Evolutionary conservation across 2,888 invertebrate genomes (phyloP).

Genomic region (Synanthedon myopaeformis): DNA sequence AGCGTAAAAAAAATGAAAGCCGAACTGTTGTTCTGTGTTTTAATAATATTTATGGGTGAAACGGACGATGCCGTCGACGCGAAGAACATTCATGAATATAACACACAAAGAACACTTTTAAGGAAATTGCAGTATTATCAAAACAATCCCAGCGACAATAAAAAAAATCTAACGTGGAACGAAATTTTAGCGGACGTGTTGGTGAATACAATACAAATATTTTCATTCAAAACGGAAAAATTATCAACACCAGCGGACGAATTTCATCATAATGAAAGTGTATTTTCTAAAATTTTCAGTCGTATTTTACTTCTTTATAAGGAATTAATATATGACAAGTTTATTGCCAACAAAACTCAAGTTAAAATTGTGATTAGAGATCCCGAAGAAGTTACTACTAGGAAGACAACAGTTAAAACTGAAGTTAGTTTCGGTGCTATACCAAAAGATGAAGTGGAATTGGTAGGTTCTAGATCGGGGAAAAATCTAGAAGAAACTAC

Average conservation of each 20-base stretch:
- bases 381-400: slow-evolving; percentile 11
- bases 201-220: slow-evolving; percentile 43
- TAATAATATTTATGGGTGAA: slow-evolving; percentile 33
- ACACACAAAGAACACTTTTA: slow-evolving; percentile 38
- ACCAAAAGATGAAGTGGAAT: slow-evolving; percentile 44
- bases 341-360: slow-evolving; percentile 4
- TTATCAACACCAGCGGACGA: slow-evolving; percentile 11
- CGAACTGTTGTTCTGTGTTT: slow-evolving; percentile 23
- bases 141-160: slow-evolving; percentile 18
- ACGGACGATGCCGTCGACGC: slow-evolving; percentile 23
- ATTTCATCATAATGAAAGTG: slow-evolving; percentile 12
- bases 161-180: slow-evolving; percentile 43
- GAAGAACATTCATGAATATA: slow-evolving; percentile 17
- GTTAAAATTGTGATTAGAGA: background rate
- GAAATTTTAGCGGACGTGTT: slow-evolving; percentile 48
- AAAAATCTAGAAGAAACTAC: slow-evolving; percentile 20
- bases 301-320: slow-evolving; percentile 36
- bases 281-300: slow-evolving; percentile 30
- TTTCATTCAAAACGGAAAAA: slow-evolving; percentile 24
- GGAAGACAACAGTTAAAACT: slow-evolving; percentile 8
- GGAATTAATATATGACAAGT: slow-evolving; percentile 33
- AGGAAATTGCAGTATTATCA: slow-evolving; percentile 47
- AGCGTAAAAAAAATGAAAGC: slow-evolving; percentile 29
- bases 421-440: slow-evolving; percentile 11
- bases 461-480: slow-evolving; percentile 41